Evolutionary conservation across 2,797 vertebrate genomes (phyloP).

Genomic region (Chrosomus eos): DNA sequence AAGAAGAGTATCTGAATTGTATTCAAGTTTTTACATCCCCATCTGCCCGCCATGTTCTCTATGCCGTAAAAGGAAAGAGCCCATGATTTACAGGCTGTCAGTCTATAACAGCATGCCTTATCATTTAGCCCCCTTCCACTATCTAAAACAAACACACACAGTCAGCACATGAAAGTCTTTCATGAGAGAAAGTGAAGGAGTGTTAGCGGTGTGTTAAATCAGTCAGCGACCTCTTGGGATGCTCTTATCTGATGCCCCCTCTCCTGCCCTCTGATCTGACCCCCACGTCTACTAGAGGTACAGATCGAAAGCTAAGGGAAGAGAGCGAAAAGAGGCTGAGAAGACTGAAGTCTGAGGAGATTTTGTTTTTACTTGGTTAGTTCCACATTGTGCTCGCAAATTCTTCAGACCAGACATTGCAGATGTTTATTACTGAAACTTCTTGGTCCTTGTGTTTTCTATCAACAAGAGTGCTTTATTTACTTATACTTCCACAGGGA

Average conservation of each 20-base stretch:
- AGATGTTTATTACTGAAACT: conserved; percentile 5
- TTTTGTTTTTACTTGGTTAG: conserved; percentile 19
- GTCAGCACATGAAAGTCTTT: conserved; percentile 31
- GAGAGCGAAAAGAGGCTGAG: background rate
- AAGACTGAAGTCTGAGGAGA: background rate
- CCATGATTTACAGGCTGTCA: conserved; percentile 45
- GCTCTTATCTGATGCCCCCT: conserved; percentile 46
- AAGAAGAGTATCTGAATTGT: background rate
- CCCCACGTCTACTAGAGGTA: background rate
- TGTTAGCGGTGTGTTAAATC: conserved; percentile 12
- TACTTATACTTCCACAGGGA: background rate
- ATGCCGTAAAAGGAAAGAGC: background rate
- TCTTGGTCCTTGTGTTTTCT: conserved; percentile 17
- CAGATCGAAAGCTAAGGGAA: background rate
- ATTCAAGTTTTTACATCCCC: background rate
- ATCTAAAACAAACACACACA: conserved; percentile 35
- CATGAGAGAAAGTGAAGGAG: conserved; percentile 24
- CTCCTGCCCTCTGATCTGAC: conserved; percentile 42
- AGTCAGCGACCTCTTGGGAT: background rate
- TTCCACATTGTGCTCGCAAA: conserved; percentile 38
- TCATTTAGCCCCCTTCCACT: conserved; percentile 16
- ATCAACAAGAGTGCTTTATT: conserved; percentile 14
- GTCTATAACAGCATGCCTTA: conserved; percentile 26
- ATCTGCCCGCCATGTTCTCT: conserved; percentile 11
- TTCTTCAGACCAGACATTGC: background rate